A percentile compares a stretch with the other conserved stretches of the same genome.
phyloP scores from a whole-genome alignment of 2,888 invertebrate species.

The Epinotia ramella region DNA sequence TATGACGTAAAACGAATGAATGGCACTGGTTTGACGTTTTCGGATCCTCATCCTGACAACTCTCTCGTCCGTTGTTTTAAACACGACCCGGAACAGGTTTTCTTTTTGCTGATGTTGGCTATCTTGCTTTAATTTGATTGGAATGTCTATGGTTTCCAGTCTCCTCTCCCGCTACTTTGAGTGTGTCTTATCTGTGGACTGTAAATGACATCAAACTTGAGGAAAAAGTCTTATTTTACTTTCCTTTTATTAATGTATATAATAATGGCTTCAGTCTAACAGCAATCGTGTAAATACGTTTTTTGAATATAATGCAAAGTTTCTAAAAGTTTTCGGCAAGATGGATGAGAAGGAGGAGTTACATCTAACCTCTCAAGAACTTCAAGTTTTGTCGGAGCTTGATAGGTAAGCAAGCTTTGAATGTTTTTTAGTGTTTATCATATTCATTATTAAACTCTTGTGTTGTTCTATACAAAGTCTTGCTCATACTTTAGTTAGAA shows the following conservation, averaged over 20 bases:
- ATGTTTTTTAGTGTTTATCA: constrained; percentile 14
- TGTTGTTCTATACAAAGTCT: neutral
- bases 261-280: constrained; percentile 20
- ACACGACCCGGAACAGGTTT: neutral
- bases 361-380: constrained; percentile 92
- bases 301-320: constrained; percentile 12
- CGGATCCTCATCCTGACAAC: neutral
- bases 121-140: neutral
- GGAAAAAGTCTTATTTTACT: constrained; percentile 32
- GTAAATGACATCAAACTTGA: constrained; percentile 42
- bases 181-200: constrained; percentile 25
- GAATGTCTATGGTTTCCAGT: constrained; percentile 3
- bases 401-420: constrained; percentile 88
- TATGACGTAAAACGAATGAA: constrained; percentile 33
- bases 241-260: constrained; percentile 32
- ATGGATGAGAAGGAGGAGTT: constrained; percentile 88
- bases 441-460: neutral
- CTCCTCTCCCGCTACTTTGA: neutral
- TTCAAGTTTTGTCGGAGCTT: constrained; percentile 94
- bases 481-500: neutral
- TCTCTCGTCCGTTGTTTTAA: neutral
- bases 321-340: constrained; percentile 48
- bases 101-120: neutral
- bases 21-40: constrained; percentile 4
- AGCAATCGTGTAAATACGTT: neutral